phyloP scores from a whole-genome alignment of 1,140 invertebrate genomes.

The Drosophila mojavensis region DNA sequence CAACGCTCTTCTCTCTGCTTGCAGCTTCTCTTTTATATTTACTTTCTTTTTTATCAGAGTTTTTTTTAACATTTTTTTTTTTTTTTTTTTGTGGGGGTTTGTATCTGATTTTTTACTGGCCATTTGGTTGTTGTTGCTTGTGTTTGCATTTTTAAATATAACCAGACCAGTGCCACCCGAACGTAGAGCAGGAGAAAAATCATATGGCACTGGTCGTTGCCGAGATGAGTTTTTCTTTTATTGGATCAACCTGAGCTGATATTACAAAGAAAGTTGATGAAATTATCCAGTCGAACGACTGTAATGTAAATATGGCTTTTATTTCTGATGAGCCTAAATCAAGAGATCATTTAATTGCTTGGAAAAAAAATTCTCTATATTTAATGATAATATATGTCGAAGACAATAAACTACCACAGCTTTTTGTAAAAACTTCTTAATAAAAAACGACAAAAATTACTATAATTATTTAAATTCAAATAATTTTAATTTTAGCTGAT shows the following conservation, averaged over 20 bases:
- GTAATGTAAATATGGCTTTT: no score
- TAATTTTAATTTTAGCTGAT: no score
- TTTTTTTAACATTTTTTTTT: not conserved
- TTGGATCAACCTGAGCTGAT: not conserved
- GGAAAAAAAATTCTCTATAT: no score
- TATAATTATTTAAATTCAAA: no score
- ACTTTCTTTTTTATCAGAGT: not conserved
- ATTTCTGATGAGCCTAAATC: no score
- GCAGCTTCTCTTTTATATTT: conserved; percentile 12
- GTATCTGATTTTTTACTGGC: conserved; percentile 38
- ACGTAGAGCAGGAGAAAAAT: conserved; percentile 9
- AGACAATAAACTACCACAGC: no score
- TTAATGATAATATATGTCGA: no score
- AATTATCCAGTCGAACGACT: no score
- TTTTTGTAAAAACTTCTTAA: no score
- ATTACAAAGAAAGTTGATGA: conserved; percentile 1
- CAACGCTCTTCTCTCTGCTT: not conserved
- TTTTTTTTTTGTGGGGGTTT: not conserved
- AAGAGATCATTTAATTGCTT: no score
- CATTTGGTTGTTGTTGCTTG: conserved; percentile 15
- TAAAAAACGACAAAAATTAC: no score
- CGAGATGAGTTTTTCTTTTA: conserved; percentile 18
- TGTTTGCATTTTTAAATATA: conserved; percentile 49
- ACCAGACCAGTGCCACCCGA: conserved; percentile 14
- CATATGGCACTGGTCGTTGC: conserved; percentile 21